Evolutionary conservation across 2,797 vertebrate genomes (phyloP).

Genomic region (Gouania willdenowi): DNA sequence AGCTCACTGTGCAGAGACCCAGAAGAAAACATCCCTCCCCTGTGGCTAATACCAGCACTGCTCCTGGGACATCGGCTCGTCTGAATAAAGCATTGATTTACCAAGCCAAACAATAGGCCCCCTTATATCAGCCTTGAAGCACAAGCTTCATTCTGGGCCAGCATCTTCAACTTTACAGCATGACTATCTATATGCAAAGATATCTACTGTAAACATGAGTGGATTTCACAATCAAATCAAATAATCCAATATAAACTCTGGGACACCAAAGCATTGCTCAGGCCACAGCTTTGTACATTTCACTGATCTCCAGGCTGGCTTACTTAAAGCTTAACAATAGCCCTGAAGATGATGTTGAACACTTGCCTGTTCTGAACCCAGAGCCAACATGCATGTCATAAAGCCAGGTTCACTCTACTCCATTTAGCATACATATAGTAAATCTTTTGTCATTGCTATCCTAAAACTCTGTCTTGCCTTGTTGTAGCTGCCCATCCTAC

Average conservation of each 20-base stretch:
- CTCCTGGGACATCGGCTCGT: conserved; percentile 44
- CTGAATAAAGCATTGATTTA: conserved; percentile 22
- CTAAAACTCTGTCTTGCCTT: conserved; percentile 20
- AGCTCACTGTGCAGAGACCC: conserved; percentile 43
- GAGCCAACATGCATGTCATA: conserved; percentile 18
- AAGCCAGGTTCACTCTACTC: conserved; percentile 21
- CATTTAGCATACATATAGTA: conserved; percentile 29
- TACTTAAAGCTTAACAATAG: too few relatives aligned
- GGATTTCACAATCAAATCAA: not conserved
- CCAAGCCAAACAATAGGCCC: conserved; percentile 63
- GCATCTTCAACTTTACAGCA: conserved; percentile 20
- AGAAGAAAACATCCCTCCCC: conserved; percentile 49
- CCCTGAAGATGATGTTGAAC: conserved; percentile 2
- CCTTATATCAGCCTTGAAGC: conserved; percentile 57
- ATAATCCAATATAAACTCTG: conserved; percentile 36
- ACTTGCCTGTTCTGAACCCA: conserved; percentile 18
- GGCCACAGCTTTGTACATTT: conserved; percentile 54
- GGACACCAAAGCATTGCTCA: conserved; percentile 38
- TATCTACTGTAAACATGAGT: conserved; percentile 6
- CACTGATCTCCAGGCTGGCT: conserved; percentile 35
- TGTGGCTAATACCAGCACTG: conserved; percentile 21
- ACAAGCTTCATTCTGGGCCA: conserved; percentile 39
- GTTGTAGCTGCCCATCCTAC: conserved; percentile 25
- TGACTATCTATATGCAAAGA: conserved; percentile 7
- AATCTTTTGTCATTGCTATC: conserved; percentile 17